Conservation (phyloP, 1,140 invertebrate species). For the Lordiphosa clarofinis region DNA sequence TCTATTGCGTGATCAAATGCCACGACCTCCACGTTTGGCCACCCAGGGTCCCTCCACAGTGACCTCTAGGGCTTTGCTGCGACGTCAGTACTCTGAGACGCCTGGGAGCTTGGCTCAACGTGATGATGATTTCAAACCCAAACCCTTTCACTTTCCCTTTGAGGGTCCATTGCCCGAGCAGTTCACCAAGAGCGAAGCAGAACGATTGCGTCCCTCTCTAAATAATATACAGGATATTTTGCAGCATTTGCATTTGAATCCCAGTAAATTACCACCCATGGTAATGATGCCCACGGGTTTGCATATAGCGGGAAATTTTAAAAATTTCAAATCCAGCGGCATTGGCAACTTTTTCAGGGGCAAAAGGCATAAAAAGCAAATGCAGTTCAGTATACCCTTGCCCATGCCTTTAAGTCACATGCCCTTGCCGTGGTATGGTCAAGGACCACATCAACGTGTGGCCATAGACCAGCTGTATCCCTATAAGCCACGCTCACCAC, state of each 20-base stretch:
- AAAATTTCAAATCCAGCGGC: conserved; percentile 71
- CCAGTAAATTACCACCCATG: conserved; percentile 58
- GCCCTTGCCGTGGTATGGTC: conserved; percentile 35
- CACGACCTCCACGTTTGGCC: conserved; percentile 58
- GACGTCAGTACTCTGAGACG: conserved; percentile 63
- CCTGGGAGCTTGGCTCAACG: conserved; percentile 40
- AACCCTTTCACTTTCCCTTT: conserved; percentile 74
- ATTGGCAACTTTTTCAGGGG: conserved; percentile 69
- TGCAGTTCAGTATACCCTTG: conserved; percentile 63
- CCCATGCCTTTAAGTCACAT: conserved; percentile 35
- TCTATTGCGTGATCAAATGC: conserved; percentile 65
- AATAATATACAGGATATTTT: conserved; percentile 75
- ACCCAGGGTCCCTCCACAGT: conserved; percentile 60
- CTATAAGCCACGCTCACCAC: conserved; percentile 66
- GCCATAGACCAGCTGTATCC: conserved; percentile 72
- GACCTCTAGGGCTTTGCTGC: conserved; percentile 41
- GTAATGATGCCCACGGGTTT: conserved; percentile 76
- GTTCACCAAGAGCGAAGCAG: conserved; percentile 58
- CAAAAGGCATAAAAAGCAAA: conserved; percentile 70
- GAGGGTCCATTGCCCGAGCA: conserved; percentile 69
- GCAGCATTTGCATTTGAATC: conserved; percentile 59
- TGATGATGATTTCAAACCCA: conserved; percentile 54
- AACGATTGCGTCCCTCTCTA: conserved; percentile 30
- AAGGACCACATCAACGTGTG: conserved; percentile 56
- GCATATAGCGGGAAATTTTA: conserved; percentile 68